Base-by-base conservation (phyloP, 1,140 invertebrate species). In the Lepeophtheirus salmonis region DNA sequence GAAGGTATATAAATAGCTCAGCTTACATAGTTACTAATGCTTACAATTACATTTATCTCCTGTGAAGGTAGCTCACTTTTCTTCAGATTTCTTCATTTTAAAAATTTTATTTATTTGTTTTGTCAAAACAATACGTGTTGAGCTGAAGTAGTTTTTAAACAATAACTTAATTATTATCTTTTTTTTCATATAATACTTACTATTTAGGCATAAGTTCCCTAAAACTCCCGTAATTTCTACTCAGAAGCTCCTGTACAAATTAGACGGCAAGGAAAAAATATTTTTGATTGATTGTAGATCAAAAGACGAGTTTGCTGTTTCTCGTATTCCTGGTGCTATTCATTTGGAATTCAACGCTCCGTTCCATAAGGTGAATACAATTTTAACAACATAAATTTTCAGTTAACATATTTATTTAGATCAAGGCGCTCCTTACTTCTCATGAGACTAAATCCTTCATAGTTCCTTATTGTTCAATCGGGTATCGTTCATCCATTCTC, bases 391-490 rank as follows among this genome's bases (percentile, higher is more conserved):
- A 13, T 20, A 21, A 3, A 16, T 21, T 21, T 24, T 21, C 41
- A n/a, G n/a, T n/a, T n/a, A n/a, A n/a, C 6, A n/a, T 41, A 41
- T 41, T 41, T 41, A 41, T 41, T 41, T 41, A 41, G 56, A 4
- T 10, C 23, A 24, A 12, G 54, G 6, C 12, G 6, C 30, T 20
- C 25, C 17, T 12, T 22, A 18, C 1, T 13, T 14, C 49, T 13
- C 10, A 25, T 12, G 57, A 13, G 52, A 18, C 18, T 20, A 51
- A 50, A 12, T 18, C 24, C 56, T 50, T 49, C 14, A n/a, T 18
- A 16, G 25, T 58, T 51, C 22, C 26, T 18, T 61, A 61, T 60
- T 61, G 60, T 48, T 61, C 60, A 17, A 48, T 61, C 17, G 60
- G 60, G 16, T 61, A 61, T 50, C 60, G 60, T 49, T 61, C 60